A percentile compares a stretch with the other conserved stretches of the same genome.
Conservation (phyloP, 2,888 invertebrate species). For the Xestoiulus laeticollis region DNA sequence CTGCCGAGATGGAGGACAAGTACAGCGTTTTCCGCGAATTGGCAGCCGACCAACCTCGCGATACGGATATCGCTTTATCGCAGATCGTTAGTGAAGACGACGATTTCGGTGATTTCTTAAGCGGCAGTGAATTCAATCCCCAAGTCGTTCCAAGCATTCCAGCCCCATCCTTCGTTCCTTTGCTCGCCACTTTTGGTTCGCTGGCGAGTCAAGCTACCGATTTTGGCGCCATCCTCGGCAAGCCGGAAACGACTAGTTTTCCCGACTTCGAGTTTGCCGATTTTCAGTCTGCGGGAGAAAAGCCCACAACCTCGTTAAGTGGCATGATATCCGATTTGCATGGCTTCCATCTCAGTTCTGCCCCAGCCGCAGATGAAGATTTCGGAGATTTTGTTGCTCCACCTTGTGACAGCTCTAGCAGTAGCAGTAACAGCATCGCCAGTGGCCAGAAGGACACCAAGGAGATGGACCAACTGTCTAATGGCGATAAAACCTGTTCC, state of each 20-base stretch:
- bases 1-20: slow-evolving; percentile 56
- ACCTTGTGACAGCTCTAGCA: background rate
- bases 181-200: background rate
- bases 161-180: background rate
- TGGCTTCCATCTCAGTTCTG: background rate
- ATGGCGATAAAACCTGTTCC: background rate
- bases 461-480: background rate
- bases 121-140: background rate
- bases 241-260: background rate
- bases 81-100: slow-evolving; percentile 50
- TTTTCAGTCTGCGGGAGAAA: background rate
- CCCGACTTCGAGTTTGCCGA: background rate
- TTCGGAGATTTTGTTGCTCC: slow-evolving; percentile 50
- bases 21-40: slow-evolving; percentile 58
- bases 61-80: background rate
- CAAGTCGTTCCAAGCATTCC: slow-evolving; percentile 12
- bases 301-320: background rate
- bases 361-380: background rate
- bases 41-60: slow-evolving; percentile 31
- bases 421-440: background rate
- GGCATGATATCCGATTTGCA: background rate
- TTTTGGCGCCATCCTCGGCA: background rate
- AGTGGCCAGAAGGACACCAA: background rate
- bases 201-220: background rate
- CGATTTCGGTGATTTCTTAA: slow-evolving; percentile 57